A percentile compares a stretch with the other conserved stretches of the same genome.
Evolutionary conservation across 2,888 invertebrate species (phyloP).

Genomic region (Venusia cambrica): DNA sequence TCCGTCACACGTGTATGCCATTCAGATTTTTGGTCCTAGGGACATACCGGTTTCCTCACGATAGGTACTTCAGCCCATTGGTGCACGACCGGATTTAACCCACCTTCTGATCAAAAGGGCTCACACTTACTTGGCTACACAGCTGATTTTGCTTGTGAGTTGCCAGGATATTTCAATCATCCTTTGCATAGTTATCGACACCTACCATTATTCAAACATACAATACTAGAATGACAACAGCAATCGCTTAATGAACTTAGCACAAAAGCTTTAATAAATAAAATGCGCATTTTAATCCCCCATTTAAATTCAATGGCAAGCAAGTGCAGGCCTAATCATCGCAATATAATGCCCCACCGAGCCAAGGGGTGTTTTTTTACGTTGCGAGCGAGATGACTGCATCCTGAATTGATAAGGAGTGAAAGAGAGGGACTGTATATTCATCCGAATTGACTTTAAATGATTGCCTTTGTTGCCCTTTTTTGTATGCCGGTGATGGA

Average conservation of each 20-base stretch:
- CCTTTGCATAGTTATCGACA: slow-evolving; percentile 18
- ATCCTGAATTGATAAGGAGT: slow-evolving; percentile 28
- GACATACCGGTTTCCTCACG: no score
- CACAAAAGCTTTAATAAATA: slow-evolving; percentile 77
- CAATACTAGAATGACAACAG: slow-evolving; percentile 51
- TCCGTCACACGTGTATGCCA: no score
- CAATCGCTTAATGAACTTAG: slow-evolving; percentile 70
- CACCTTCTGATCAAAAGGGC: no score
- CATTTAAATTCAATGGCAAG: slow-evolving; percentile 78
- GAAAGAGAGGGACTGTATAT: slow-evolving; percentile 48
- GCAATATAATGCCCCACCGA: slow-evolving; percentile 77
- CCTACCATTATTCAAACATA: slow-evolving; percentile 36
- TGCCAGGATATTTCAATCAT: background rate
- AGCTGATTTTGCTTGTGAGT: no score
- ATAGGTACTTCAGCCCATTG: no score
- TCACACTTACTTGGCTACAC: no score
- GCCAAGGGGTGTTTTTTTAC: slow-evolving; percentile 62
- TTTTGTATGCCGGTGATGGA: slow-evolving; percentile 73
- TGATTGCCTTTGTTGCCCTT: slow-evolving; percentile 65
- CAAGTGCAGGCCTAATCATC: slow-evolving; percentile 79
- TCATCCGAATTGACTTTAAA: slow-evolving; percentile 79
- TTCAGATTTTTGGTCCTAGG: no score
- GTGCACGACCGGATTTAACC: no score
- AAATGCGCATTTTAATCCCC: slow-evolving; percentile 75
- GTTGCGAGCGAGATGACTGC: slow-evolving; percentile 42